phyloP scores from a whole-genome alignment of 1,140 invertebrate species.

The Lineus longissimus region DNA sequence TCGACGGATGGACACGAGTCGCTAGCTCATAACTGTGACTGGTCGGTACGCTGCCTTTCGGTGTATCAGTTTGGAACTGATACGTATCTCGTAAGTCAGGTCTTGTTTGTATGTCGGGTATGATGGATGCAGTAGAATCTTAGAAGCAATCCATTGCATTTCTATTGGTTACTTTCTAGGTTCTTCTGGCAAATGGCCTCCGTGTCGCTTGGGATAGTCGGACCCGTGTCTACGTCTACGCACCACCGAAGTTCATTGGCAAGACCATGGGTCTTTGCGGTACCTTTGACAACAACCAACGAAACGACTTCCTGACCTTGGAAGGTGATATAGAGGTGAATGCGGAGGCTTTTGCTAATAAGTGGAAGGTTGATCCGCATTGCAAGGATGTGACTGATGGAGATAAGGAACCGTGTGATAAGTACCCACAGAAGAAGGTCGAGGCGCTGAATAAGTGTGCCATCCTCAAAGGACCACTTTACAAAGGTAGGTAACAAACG shows the following conservation, averaged over 20 bases:
- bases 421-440: slow-evolving; percentile 29
- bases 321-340: slow-evolving; percentile 75
- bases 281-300: slow-evolving; percentile 80
- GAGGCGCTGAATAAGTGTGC: slow-evolving; percentile 35
- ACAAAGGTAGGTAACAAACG: slow-evolving; percentile 42
- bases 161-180: too few species aligned
- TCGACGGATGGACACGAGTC: too few species aligned
- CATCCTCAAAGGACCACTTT: slow-evolving; percentile 33
- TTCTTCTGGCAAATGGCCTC: slow-evolving; percentile 70
- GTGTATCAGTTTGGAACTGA: too few species aligned
- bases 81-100: too few species aligned
- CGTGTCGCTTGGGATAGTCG: slow-evolving; percentile 67
- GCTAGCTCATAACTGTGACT: too few species aligned
- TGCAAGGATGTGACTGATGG: slow-evolving; percentile 62
- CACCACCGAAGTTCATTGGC: slow-evolving; percentile 67
- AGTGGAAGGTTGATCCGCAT: slow-evolving; percentile 77
- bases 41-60: too few species aligned
- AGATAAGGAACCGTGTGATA: slow-evolving; percentile 29
- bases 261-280: slow-evolving; percentile 74
- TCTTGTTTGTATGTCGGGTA: too few species aligned
- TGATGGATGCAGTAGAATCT: too few species aligned
- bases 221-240: slow-evolving; percentile 75
- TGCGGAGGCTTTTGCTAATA: slow-evolving; percentile 74
- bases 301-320: slow-evolving; percentile 83
- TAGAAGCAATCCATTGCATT: too few species aligned